Evolutionary conservation across 2,888 invertebrate species (phyloP), one percentile per base, ranked within the genome.

Genomic region (Caenorhabditis sp.): DNA sequence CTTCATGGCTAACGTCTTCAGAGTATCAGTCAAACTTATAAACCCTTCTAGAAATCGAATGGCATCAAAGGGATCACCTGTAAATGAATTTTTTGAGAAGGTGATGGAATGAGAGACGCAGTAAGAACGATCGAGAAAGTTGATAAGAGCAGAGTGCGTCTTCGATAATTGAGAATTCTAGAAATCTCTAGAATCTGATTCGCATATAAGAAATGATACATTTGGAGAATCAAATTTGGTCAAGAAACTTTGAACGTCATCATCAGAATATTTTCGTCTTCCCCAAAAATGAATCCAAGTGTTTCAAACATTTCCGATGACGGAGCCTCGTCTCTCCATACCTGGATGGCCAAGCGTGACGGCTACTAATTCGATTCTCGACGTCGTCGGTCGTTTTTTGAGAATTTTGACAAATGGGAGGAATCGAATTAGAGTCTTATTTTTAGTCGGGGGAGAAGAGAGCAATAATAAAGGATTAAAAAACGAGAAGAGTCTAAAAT

Each of bases 41-140:
- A 44, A 56, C 47, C 66, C 14, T 69, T 26, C 41, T 76, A 61
- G 31, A 51, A 76, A 70, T 41, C 12, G 41, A 54, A 61, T 38
- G 26, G 35, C 76, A 68, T 77, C 68, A 49, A 69, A 26, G 22
- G 22, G 66, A 54, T 51, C 58, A 69, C 61, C 66, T 66, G 58
- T 68, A 61, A 74, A 61, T n/a, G n/a, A n/a, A n/a, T n/a, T n/a
- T n/a, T n/a, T n/a, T n/a, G n/a, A n/a, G n/a, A n/a, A n/a, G n/a
- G n/a, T n/a, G n/a, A n/a, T n/a, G 41, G 44, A 47, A 49, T 12
- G 19, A 28, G 56, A 38, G 24, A 54, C n/a, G n/a, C 2, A 16
- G 4, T 35, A 31, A 54, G 38, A 68, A 7, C n/a, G n/a, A n/a
- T n/a, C n/a, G n/a, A n/a, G n/a, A n/a, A n/a, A n/a, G n/a, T n/a